These are phyloP conservation scores for Aphelenchoides besseyi DNA, from an alignment of 1,140 invertebrate genomes.

Conservation along the genomic window DNA sequence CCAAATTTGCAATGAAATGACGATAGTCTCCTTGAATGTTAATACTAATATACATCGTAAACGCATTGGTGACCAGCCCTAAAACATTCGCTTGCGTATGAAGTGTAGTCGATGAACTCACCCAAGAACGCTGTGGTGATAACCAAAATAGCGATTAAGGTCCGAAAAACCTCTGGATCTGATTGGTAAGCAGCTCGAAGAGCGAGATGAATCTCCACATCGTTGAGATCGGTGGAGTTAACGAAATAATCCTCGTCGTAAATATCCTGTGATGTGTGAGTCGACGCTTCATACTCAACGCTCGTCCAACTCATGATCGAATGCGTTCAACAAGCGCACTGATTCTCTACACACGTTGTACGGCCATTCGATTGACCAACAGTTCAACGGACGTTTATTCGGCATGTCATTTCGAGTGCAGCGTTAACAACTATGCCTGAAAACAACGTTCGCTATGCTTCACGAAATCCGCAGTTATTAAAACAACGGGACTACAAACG, in stretches of 20 bases:
- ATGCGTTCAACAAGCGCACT: too few species aligned
- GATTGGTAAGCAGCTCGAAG: slow-evolving; percentile 17
- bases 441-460: background rate
- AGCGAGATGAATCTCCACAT: slow-evolving; percentile 19
- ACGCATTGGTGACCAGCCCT: slow-evolving; percentile 36
- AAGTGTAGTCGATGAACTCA: background rate
- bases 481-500: too few species aligned
- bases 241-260: background rate
- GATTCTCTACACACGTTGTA: too few species aligned
- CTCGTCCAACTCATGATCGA: background rate
- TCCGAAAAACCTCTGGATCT: slow-evolving; percentile 23
- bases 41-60: slow-evolving; percentile 23
- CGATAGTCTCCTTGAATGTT: slow-evolving; percentile 42
- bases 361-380: background rate
- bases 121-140: slow-evolving; percentile 27
- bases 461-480: too few species aligned
- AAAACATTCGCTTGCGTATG: slow-evolving; percentile 6
- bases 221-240: slow-evolving; percentile 31
- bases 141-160: slow-evolving; percentile 26
- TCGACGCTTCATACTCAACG: background rate
- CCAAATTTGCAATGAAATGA: slow-evolving; percentile 50
- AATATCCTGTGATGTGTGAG: background rate
- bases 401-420: background rate
- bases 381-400: background rate
- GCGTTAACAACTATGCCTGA: background rate